Evolutionary conservation across 2,797 vertebrate species (phyloP).

Genomic region (Pangasius krempfi): DNA sequence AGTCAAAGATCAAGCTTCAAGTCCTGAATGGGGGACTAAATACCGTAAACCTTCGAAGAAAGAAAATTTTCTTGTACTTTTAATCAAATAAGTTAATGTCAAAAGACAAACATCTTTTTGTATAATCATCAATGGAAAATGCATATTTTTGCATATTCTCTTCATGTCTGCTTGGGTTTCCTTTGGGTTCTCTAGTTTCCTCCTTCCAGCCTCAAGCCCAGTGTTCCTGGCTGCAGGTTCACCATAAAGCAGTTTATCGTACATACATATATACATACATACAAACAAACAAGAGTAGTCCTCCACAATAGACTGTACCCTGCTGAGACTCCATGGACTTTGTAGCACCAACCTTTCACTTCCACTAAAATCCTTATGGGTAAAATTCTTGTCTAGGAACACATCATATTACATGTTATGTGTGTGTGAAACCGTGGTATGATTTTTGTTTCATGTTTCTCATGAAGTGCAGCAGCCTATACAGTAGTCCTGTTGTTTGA

Average conservation of each 20-base stretch:
- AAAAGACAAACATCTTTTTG: neutral
- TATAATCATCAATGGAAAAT: neutral
- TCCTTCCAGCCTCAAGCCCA: neutral
- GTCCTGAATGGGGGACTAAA: neutral
- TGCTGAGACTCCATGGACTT: neutral
- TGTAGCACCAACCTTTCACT: neutral
- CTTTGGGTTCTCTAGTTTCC: neutral
- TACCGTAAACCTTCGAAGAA: neutral
- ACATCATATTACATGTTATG: neutral
- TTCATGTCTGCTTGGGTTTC: neutral
- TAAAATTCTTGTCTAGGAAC: neutral
- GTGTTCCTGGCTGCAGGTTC: too few relatives aligned
- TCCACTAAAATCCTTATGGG: neutral
- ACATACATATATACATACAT: neutral
- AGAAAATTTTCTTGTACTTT: neutral
- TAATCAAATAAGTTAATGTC: neutral
- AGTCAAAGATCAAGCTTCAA: neutral
- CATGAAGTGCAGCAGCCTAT: neutral
- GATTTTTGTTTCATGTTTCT: neutral
- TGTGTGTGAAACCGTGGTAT: neutral
- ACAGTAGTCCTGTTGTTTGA: neutral
- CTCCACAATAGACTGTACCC: neutral
- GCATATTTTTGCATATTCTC: neutral
- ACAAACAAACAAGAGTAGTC: neutral
- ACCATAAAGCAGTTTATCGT: too few relatives aligned